phyloP scores from a whole-genome alignment of 1,140 invertebrate species.

The Battus philenor region DNA sequence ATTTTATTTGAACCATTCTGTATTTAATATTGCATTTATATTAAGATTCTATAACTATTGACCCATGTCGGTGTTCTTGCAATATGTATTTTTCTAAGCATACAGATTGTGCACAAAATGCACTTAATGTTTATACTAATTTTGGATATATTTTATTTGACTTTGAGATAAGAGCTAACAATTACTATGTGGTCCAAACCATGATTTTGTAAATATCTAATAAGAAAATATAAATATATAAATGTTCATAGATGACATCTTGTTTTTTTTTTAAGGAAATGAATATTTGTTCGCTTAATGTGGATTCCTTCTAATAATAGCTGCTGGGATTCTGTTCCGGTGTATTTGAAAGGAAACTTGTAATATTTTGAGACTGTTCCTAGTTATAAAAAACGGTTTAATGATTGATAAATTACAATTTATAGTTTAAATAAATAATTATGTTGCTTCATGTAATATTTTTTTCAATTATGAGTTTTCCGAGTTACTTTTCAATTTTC shows the following conservation, averaged over 20 bases:
- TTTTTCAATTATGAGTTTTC: too few relatives aligned
- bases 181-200: conserved; percentile 14
- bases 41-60: background rate
- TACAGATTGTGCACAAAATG: conserved; percentile 1
- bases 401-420: too few relatives aligned
- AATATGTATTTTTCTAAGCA: conserved; percentile 1
- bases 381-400: too few relatives aligned
- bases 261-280: too few relatives aligned
- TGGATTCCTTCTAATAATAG: too few relatives aligned
- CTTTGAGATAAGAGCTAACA: background rate
- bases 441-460: too few relatives aligned
- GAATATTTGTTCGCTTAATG: too few relatives aligned
- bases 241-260: background rate
- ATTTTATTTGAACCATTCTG: background rate
- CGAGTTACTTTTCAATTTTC: too few relatives aligned
- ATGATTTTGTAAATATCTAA: conserved; percentile 15
- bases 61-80: background rate
- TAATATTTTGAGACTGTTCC: too few relatives aligned
- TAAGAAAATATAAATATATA: conserved; percentile 8
- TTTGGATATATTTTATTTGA: conserved; percentile 12
- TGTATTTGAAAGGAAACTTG: too few relatives aligned
- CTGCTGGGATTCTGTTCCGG: too few relatives aligned
- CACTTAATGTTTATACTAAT: conserved; percentile 5
- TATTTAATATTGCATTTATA: background rate
- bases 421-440: too few relatives aligned